These are phyloP conservation scores for Branchipolynoe longqiensis DNA, from an alignment of 2,888 invertebrate species.

Conservation along the genomic window DNA sequence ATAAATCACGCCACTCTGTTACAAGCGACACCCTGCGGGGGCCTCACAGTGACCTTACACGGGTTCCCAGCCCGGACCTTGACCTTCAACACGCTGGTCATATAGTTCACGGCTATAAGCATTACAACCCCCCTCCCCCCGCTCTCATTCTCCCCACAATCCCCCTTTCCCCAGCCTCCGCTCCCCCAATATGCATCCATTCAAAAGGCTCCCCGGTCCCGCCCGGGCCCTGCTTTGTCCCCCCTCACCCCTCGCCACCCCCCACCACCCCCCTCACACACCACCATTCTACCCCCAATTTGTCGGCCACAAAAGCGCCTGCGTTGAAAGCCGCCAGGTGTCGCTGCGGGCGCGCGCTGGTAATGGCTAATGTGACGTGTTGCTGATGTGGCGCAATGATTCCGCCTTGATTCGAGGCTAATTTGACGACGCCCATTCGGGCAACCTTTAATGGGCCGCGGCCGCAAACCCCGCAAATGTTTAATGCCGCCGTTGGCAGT, in stretches of 20 bases:
- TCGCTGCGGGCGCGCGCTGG: conserved; percentile 20
- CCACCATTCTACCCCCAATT: conserved; percentile 21
- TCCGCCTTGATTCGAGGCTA: conserved; percentile 25
- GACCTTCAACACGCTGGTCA: not conserved
- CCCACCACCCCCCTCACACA: too few relatives aligned
- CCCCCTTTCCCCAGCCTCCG: too few relatives aligned
- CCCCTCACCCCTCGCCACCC: not conserved
- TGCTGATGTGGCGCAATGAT: conserved; percentile 39
- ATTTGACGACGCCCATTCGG: too few relatives aligned
- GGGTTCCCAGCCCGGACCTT: too few relatives aligned
- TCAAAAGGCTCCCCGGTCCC: too few relatives aligned
- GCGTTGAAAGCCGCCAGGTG: not conserved
- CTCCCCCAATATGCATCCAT: too few relatives aligned
- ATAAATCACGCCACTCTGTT: conserved; percentile 26
- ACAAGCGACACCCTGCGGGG: not conserved
- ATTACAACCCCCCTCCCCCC: not conserved
- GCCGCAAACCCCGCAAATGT: too few relatives aligned
- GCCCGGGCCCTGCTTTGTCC: too few relatives aligned
- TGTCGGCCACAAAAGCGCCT: conserved; percentile 15
- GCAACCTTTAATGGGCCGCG: too few relatives aligned
- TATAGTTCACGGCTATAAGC: not conserved
- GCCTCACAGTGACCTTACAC: too few relatives aligned
- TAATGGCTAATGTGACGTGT: conserved; percentile 46
- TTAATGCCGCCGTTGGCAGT: too few relatives aligned
- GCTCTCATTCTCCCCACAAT: too few relatives aligned